These are phyloP conservation scores for Poecile montanus DNA, from an alignment of 2,797 vertebrate species.

Conservation along the genomic window DNA sequence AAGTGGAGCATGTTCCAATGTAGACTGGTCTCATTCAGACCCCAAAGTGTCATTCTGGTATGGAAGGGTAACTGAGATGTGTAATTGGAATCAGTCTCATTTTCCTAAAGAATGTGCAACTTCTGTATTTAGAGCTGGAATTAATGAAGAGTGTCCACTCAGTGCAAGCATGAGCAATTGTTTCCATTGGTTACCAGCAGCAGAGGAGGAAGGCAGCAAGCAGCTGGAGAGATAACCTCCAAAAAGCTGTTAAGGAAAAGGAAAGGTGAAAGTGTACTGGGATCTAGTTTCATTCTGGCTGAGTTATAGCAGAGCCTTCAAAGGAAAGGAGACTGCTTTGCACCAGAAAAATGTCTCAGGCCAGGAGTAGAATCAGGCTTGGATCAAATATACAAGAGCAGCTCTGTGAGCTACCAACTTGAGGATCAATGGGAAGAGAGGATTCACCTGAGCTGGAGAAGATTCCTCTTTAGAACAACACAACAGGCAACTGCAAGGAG, in stretches of 20 bases:
- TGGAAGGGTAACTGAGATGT: not conserved
- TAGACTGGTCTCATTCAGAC: not conserved
- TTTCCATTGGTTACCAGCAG: not conserved
- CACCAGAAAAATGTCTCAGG: not conserved
- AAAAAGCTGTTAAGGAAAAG: not conserved
- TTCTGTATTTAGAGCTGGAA: slow-evolving; percentile 7
- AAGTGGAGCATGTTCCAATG: not conserved
- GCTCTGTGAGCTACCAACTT: not conserved
- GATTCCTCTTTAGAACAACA: not conserved
- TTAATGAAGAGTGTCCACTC: not conserved
- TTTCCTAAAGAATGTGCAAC: not conserved
- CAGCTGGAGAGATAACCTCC: not conserved
- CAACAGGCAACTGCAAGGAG: not conserved
- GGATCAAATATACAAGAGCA: not conserved
- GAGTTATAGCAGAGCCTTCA: not conserved
- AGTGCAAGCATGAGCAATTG: not conserved
- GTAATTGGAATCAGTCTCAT: not conserved
- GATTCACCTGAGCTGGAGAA: not conserved
- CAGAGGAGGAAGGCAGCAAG: not conserved
- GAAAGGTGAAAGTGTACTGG: not conserved
- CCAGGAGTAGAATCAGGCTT: not conserved
- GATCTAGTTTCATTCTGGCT: not conserved
- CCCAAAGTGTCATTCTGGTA: not conserved
- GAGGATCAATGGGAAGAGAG: not conserved
- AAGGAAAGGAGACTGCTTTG: not conserved